These are phyloP conservation scores for Netelia virgata DNA, from an alignment of 2,888 invertebrate species.

Conservation along the genomic window DNA sequence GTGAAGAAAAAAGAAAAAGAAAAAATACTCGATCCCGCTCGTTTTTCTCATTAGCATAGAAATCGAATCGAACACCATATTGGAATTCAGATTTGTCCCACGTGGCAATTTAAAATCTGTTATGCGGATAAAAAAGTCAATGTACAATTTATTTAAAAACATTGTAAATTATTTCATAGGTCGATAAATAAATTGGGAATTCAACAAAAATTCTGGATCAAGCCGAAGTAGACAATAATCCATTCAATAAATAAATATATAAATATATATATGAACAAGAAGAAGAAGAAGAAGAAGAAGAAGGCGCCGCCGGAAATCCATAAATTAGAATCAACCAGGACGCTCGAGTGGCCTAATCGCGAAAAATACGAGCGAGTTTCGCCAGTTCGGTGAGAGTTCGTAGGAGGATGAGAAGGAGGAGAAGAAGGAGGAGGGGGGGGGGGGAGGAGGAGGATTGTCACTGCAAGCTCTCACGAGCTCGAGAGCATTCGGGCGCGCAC, in stretches of 20 bases:
- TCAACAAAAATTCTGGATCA: background rate
- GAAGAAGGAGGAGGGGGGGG: background rate
- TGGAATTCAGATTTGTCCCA: too few species aligned
- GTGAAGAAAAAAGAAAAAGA: background rate
- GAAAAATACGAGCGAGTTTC: slow-evolving; percentile 80
- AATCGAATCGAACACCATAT: background rate
- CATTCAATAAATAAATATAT: background rate
- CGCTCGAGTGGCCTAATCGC: slow-evolving; percentile 80
- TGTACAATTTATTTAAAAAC: too few species aligned
- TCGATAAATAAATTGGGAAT: background rate
- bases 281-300: too few species aligned
- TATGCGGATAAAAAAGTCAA: too few species aligned
- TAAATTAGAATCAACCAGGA: slow-evolving; percentile 80
- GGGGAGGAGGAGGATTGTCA: slow-evolving; percentile 28
- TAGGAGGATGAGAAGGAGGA: slow-evolving; percentile 1
- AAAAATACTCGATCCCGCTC: background rate
- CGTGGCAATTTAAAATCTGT: too few species aligned
- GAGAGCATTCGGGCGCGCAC: slow-evolving; percentile 59
- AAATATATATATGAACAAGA: background rate
- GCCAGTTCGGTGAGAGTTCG: slow-evolving; percentile 32
- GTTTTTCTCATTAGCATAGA: slow-evolving; percentile 4
- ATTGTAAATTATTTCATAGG: too few species aligned
- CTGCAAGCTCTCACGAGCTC: slow-evolving; percentile 7
- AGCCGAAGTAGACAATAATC: slow-evolving; percentile 36
- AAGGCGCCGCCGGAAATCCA: slow-evolving; percentile 78